These are phyloP conservation scores for Drosophila sproati DNA, from an alignment of 1,140 invertebrate species.

Conservation along the genomic window DNA sequence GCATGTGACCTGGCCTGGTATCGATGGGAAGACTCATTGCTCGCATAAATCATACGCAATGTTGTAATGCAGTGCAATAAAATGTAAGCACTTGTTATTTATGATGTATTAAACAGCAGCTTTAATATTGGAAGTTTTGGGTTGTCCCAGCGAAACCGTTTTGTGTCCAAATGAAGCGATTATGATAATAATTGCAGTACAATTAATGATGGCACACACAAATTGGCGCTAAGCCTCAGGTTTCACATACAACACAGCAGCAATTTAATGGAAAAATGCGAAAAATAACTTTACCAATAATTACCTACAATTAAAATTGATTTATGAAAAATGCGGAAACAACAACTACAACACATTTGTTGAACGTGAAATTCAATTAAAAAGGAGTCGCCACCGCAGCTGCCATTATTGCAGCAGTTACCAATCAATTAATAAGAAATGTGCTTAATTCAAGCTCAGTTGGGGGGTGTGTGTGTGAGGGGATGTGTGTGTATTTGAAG, in stretches of 20 bases:
- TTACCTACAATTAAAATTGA: conserved; percentile 83
- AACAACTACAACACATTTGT: neutral
- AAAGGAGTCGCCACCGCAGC: conserved; percentile 44
- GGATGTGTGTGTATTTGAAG: too few species aligned
- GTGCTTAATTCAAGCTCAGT: conserved; percentile 5
- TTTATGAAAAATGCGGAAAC: conserved; percentile 64
- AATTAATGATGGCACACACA: conserved; percentile 65
- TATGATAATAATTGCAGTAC: conserved; percentile 67
- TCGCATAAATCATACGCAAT: too few species aligned
- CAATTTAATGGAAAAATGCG: neutral
- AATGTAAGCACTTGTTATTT: too few species aligned
- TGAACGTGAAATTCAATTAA: conserved; percentile 70
- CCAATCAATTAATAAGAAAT: conserved; percentile 78
- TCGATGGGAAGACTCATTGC: too few species aligned
- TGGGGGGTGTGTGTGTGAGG: neutral
- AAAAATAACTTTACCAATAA: conserved; percentile 64
- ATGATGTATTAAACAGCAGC: neutral
- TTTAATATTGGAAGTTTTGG: conserved; percentile 4
- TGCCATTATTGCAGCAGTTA: conserved; percentile 14
- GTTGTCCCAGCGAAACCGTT: neutral
- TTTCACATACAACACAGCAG: neutral
- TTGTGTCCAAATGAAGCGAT: conserved; percentile 52
- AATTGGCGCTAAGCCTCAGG: conserved; percentile 13
- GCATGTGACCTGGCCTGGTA: too few species aligned
- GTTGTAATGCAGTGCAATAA: too few species aligned